Conservation (phyloP, 2,888 invertebrate genomes). For the Eurytoma adleriae region DNA sequence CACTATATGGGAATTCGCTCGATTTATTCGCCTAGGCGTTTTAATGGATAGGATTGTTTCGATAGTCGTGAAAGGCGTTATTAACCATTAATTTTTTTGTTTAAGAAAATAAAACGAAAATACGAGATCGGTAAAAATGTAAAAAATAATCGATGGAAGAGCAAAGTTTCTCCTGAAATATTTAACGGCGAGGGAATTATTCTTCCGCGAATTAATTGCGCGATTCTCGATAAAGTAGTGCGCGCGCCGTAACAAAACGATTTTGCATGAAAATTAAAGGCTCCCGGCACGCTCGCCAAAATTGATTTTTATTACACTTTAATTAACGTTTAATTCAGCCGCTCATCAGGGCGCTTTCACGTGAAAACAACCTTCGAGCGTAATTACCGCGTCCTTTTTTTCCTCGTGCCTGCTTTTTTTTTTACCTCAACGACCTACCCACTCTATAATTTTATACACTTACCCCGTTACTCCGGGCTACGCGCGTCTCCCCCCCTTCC, state of each 20-base stretch:
- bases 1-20: too few relatives aligned
- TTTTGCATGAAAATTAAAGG: background rate
- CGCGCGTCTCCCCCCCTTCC: too few relatives aligned
- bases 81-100: too few relatives aligned
- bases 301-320: conserved; percentile 43
- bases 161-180: background rate
- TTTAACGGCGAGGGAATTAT: background rate
- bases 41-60: too few relatives aligned
- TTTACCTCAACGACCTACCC: background rate
- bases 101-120: too few relatives aligned
- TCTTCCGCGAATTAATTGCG: too few relatives aligned
- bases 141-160: too few relatives aligned
- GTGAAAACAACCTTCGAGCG: background rate
- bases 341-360: conserved; percentile 26
- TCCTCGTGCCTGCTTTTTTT: background rate
- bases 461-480: conserved; percentile 8
- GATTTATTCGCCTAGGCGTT: too few relatives aligned
- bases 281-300: background rate
- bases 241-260: too few relatives aligned
- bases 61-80: too few relatives aligned
- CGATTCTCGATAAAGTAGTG: too few relatives aligned
- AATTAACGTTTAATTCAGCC: conserved; percentile 30
- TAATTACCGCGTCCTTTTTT: conserved; percentile 13
- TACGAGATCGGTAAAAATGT: too few relatives aligned
- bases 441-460: conserved; percentile 17